Evolutionary conservation across 37 sponge, comb jelly and placozoan genomes (phyloP), one percentile per base, ranked within the genome.

Genomic region (Crambe crambe): DNA sequence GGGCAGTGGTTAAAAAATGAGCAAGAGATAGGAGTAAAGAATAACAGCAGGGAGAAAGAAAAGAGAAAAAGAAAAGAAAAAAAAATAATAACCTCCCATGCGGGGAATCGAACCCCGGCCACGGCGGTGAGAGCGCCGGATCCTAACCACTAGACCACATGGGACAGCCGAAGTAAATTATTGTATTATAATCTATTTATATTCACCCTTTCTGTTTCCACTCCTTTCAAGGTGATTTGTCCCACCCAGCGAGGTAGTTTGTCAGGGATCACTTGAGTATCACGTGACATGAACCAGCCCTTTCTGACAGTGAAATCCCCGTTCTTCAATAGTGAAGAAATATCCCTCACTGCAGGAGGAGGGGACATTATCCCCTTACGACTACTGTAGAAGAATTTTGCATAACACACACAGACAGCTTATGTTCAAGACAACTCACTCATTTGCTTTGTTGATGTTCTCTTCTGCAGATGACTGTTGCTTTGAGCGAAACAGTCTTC

Each of bases 141-240:
- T 85, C 91, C 91, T 90, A 90, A 90, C 91, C 86, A 90, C 91
- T 90, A 90, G 91, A 90, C 91, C 91, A 90, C 86, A 84, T 90
- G 91, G 82, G 91, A 85, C 15, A 65, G 17, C 25, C 34, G 25
- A 8, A 65, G 17, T 31, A 65, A 18, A 29, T 6, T 12, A 6
- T 12, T 47, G 6, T 27, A 78, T 42, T 62, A 37, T 20, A 34
- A 54, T 35, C 35, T 37, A 80, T 37, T 56, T 23, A 1, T 35
- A 58, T 47, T 79, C 62, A 87, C 82, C 63, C 58, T 58, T 29
- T 79, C 86, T 30, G 84, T 83, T 22, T 68, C 84, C 2, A 83
- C 39, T 4, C 84, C 84, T 27, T 59, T 68, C 58, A 83, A 68
- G 1, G 77, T 39, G 56, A 83, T 76, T 39, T 83, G 84, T 56